phyloP scores from a whole-genome alignment of 2,888 invertebrate species.

The Chirona hameri region DNA sequence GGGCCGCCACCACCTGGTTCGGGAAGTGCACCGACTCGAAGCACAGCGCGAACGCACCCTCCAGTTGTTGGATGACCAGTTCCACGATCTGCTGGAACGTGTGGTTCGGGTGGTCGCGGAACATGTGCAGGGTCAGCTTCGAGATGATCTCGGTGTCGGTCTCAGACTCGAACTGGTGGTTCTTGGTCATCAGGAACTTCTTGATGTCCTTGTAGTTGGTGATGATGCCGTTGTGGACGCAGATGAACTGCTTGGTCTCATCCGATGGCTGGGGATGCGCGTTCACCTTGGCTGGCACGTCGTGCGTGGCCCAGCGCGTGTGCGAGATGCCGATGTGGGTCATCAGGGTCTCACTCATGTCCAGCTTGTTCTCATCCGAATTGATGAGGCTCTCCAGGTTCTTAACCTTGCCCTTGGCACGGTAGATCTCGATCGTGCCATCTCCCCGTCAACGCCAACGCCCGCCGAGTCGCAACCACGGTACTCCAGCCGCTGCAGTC shows the following conservation, averaged over 20 bases:
- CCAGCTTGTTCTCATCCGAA: constrained; percentile 56
- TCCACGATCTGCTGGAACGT: constrained; percentile 95
- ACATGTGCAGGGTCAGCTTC: constrained; percentile 90
- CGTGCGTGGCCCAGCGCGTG: constrained; percentile 99
- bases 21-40: constrained; percentile 96
- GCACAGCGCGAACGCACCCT: constrained; percentile 97
- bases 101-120: constrained; percentile 73
- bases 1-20: constrained; percentile 92
- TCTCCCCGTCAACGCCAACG: constrained; percentile 77
- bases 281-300: constrained; percentile 88
- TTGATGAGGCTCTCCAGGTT: constrained; percentile 83
- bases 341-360: constrained; percentile 66
- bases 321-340: constrained; percentile 97
- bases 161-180: constrained; percentile 91
- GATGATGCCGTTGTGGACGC: constrained; percentile 92
- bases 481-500: constrained; percentile 95
- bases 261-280: constrained; percentile 97
- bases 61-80: constrained; percentile 94
- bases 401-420: constrained; percentile 88
- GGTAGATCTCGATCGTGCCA: constrained; percentile 77
- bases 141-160: constrained; percentile 99
- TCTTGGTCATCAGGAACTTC: constrained; percentile 84
- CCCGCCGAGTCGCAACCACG: constrained; percentile 98
- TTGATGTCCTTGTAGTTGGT: constrained; percentile 99
- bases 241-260: constrained; percentile 74